Percentiles rank a stretch among this genome's conserved stretches.
Evolutionary conservation across 2,797 vertebrate species (phyloP).

Genomic region (Pygocentrus nattereri): DNA sequence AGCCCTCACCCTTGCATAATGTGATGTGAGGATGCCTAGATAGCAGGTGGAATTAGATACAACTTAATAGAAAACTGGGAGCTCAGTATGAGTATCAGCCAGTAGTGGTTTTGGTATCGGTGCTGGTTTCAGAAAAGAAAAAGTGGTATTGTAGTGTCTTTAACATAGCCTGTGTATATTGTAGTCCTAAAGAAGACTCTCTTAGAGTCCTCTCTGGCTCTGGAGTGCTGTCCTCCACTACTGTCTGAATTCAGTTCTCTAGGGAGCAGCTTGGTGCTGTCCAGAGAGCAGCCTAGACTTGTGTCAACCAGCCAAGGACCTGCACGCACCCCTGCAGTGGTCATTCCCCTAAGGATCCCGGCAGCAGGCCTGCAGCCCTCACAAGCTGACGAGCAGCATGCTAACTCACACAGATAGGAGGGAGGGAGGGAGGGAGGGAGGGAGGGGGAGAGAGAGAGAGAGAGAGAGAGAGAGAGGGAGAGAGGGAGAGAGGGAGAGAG

Average conservation of each 20-base stretch:
- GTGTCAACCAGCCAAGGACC: background rate
- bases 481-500: too few relatives aligned
- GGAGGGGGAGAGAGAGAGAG: background rate
- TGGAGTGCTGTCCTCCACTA: background rate
- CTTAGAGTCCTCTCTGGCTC: background rate
- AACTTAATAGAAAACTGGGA: too few relatives aligned
- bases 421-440: too few relatives aligned
- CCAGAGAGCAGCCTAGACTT: background rate
- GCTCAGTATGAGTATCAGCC: too few relatives aligned
- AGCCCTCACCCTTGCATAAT: too few relatives aligned
- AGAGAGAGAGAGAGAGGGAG: background rate
- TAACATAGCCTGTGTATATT: background rate
- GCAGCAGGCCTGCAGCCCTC: background rate
- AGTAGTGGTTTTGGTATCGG: background rate
- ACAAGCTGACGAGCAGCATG: conserved; percentile 7
- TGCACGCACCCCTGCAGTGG: background rate
- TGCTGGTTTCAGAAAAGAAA: background rate
- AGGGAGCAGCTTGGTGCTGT: background rate
- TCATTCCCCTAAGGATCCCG: background rate
- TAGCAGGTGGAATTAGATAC: too few relatives aligned
- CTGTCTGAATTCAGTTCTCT: background rate
- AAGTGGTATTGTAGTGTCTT: background rate
- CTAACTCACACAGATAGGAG: background rate
- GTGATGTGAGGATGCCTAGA: too few relatives aligned
- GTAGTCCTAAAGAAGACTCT: background rate